A percentile compares a stretch with the other conserved stretches of the same genome.
Evolutionary conservation across 2,113 vertebrate genomes (phyloP).

Genomic region (Leptodactylus fuscus): DNA sequence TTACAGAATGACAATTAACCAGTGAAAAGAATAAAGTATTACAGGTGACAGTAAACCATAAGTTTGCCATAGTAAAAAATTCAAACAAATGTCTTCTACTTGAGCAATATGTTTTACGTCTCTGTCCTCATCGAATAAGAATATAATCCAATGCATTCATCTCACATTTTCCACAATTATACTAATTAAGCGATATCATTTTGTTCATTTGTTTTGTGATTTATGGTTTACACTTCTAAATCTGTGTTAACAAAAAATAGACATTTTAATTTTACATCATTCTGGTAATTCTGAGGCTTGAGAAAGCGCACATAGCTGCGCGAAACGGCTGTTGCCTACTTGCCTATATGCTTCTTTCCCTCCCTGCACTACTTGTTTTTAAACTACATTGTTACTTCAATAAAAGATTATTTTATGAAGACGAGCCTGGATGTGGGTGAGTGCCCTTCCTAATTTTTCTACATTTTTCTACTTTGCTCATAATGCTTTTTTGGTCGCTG

Average conservation of each 20-base stretch:
- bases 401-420: no score
- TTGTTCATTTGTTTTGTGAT: constrained; percentile 50
- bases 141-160: background rate
- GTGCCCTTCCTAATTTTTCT: no score
- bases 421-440: no score
- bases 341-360: no score
- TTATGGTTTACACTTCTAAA: constrained; percentile 55
- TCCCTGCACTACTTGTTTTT: no score
- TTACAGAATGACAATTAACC: background rate
- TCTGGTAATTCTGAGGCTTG: constrained; percentile 52
- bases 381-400: no score
- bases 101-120: constrained; percentile 4
- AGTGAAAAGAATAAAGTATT: background rate
- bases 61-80: background rate
- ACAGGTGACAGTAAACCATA: background rate
- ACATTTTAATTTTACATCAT: constrained; percentile 44
- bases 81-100: background rate
- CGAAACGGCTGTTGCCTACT: no score
- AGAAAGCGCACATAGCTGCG: no score
- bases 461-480: no score
- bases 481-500: no score
- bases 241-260: constrained; percentile 31
- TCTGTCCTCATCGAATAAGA: constrained; percentile 27
- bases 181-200: constrained; percentile 48
- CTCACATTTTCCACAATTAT: constrained; percentile 39